Evolutionary conservation across 1,140 invertebrate genomes (phyloP).

Genomic region (Plutomurus gul): DNA sequence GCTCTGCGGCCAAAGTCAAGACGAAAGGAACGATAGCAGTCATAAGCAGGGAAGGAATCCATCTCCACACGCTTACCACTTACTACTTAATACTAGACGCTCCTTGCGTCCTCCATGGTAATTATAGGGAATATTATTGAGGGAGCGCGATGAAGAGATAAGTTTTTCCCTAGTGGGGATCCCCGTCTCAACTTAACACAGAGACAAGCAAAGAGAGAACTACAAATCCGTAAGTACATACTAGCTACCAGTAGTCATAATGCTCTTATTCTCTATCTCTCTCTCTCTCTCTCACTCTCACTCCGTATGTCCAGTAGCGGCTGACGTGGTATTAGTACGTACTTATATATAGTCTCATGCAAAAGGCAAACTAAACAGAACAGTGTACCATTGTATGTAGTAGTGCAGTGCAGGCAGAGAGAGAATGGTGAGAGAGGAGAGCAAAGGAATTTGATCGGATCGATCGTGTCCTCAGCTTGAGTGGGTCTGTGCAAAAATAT

Average conservation of each 20-base stretch:
- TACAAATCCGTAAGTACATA: background rate
- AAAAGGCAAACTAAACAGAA: too few species aligned
- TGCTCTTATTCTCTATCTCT: too few species aligned
- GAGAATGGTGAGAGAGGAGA: background rate
- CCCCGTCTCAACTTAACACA: background rate
- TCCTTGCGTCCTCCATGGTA: background rate
- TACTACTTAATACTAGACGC: too few species aligned
- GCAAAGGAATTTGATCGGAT: slow-evolving; percentile 31
- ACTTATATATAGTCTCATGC: too few species aligned
- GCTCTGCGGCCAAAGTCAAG: background rate
- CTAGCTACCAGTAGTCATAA: background rate
- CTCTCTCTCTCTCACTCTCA: too few species aligned
- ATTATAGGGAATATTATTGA: slow-evolving; percentile 34
- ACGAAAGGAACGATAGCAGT: background rate
- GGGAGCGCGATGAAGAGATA: slow-evolving; percentile 31
- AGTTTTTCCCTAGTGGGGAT: slow-evolving; percentile 30
- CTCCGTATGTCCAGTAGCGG: too few species aligned
- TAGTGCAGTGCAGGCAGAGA: background rate
- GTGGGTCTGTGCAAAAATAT: slow-evolving; percentile 41
- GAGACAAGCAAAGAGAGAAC: background rate
- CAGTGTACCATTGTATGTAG: too few species aligned
- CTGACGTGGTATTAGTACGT: too few species aligned
- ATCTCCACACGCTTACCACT: slow-evolving; percentile 11
- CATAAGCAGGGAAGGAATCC: background rate
- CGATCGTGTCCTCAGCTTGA: slow-evolving; percentile 26